Evolutionary conservation across 2,113 vertebrate genomes (phyloP).

Genomic region (Hemiscyllium ocellatum): DNA sequence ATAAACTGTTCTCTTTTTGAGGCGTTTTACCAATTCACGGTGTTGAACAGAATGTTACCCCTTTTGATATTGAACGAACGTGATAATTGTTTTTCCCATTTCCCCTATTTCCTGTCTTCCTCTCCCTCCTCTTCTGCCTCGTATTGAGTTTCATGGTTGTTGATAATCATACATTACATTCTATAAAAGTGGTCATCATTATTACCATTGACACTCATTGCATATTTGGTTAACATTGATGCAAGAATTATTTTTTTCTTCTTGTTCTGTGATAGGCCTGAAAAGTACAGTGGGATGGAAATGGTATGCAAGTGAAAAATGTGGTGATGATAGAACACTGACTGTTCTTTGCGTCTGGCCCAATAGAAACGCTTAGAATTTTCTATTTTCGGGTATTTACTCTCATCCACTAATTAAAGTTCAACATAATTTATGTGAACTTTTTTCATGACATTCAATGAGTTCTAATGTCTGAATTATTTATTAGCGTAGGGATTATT

Average conservation of each 20-base stretch:
- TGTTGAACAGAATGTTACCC: not conserved
- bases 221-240: not conserved
- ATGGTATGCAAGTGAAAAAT: not conserved
- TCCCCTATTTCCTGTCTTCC: not conserved
- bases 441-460: not conserved
- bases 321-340: not conserved
- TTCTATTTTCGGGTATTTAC: not conserved
- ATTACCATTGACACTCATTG: not conserved
- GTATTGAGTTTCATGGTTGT: not conserved
- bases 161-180: not conserved
- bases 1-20: not conserved
- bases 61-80: not conserved
- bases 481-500: not conserved
- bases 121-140: not conserved
- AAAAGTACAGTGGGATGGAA: not conserved
- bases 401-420: not conserved
- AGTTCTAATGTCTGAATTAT: not conserved
- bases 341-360: too few relatives aligned
- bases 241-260: not conserved
- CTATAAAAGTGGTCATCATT: not conserved
- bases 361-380: not conserved
- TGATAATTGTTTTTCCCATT: not conserved
- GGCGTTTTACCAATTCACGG: too few relatives aligned
- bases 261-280: not conserved
- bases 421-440: not conserved